phyloP scores from a whole-genome alignment of 1,140 invertebrate genomes.

The Euura lappo region DNA sequence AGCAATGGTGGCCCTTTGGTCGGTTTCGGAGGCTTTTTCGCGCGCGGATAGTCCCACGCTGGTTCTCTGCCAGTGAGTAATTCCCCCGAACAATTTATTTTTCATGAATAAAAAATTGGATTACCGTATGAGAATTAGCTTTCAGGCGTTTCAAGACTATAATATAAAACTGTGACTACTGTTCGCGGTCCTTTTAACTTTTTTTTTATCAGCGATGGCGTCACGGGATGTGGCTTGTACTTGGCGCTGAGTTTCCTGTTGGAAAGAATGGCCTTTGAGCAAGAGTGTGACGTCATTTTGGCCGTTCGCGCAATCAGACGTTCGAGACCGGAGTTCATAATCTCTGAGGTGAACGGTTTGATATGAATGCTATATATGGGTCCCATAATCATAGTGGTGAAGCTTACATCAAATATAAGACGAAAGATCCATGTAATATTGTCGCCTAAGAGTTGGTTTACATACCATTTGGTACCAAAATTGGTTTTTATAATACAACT shows the following conservation, averaged over 20 bases:
- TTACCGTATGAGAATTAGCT: no score
- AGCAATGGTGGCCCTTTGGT: conserved; percentile 34
- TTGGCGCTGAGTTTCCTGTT: conserved; percentile 46
- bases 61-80: conserved; percentile 38
- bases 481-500: no score
- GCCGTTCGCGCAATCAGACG: conserved; percentile 44
- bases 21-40: conserved; percentile 32
- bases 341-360: conserved; percentile 17
- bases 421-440: no score
- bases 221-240: conserved; percentile 45
- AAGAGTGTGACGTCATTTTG: conserved; percentile 49
- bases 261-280: conserved; percentile 52
- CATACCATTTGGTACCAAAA: no score
- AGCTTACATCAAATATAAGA: no score
- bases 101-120: no score
- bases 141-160: no score
- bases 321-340: conserved; percentile 45
- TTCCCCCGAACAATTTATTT: conserved; percentile 9
- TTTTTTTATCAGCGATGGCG: conserved; percentile 42
- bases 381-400: no score
- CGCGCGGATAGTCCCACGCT: conserved; percentile 30
- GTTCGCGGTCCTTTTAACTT: no score
- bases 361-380: no score
- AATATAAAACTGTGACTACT: no score
- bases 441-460: no score